phyloP scores from a whole-genome alignment of 2,113 vertebrate species.

The Tor tambroides region DNA sequence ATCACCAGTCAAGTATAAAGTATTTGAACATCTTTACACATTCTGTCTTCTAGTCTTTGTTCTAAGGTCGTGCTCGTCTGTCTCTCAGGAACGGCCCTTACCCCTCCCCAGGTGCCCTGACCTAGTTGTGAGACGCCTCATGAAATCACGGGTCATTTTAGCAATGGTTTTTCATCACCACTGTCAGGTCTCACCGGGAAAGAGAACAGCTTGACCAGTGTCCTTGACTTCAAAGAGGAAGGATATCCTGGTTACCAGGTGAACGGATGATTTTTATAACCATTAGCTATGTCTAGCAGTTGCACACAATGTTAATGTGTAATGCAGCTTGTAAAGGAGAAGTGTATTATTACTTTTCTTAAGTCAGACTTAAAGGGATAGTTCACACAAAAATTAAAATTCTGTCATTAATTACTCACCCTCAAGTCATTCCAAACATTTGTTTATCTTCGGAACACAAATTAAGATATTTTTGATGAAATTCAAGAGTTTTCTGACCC shows the following conservation, averaged over 20 bases:
- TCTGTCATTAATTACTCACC: background rate
- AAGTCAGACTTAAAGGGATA: background rate
- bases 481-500: too few relatives aligned
- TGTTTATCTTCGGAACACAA: background rate
- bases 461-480: background rate
- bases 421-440: background rate
- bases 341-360: too few relatives aligned
- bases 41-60: background rate
- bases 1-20: background rate
- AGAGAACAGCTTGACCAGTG: slow-evolving; percentile 44
- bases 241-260: slow-evolving; percentile 19
- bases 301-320: background rate
- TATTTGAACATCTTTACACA: slow-evolving; percentile 16
- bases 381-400: background rate
- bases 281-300: background rate
- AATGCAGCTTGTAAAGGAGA: too few relatives aligned
- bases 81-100: slow-evolving; percentile 29
- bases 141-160: slow-evolving; percentile 28
- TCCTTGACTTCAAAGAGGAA: slow-evolving; percentile 50
- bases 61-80: background rate
- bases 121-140: slow-evolving; percentile 56
- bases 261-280: background rate
- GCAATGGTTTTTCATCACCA: slow-evolving; percentile 55
- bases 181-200: slow-evolving; percentile 38
- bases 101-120: slow-evolving; percentile 47